Evolutionary conservation across 2,113 vertebrate species (phyloP).

Genomic region (Zapornia atra): DNA sequence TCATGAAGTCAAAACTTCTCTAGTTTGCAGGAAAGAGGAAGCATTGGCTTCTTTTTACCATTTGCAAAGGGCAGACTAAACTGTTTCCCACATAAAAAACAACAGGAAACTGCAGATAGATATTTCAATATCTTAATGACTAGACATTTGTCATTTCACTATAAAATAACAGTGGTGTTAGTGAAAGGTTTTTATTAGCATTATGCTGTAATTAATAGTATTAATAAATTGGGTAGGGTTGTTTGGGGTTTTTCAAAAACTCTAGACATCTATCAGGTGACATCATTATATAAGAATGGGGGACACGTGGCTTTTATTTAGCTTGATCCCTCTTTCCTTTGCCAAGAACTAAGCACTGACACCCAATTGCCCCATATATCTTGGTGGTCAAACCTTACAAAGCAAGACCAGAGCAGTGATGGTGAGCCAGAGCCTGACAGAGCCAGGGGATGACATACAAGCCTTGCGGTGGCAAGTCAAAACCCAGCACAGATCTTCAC

Average conservation of each 20-base stretch:
- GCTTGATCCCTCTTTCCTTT: neutral
- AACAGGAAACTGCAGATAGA: neutral
- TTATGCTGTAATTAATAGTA: neutral
- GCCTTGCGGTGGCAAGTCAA: accelerated
- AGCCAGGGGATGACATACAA: neutral
- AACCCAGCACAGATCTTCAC: neutral
- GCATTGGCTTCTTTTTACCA: neutral
- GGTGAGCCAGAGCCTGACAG: neutral
- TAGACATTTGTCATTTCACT: neutral
- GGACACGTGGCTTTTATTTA: neutral
- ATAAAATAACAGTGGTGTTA: neutral
- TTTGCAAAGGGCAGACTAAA: neutral
- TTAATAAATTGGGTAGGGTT: neutral
- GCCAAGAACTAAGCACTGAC: neutral
- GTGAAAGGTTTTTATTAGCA: neutral
- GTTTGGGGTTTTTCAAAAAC: neutral
- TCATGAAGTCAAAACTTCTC: neutral
- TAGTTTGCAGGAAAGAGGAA: neutral
- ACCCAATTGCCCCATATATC: neutral
- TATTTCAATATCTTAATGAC: neutral
- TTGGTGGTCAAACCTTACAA: neutral
- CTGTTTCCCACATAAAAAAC: neutral
- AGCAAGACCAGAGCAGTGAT: neutral
- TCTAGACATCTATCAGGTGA: neutral
- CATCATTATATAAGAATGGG: neutral